A percentile compares a stretch with the other conserved stretches of the same genome.
These are phyloP conservation scores for Nomada fucata DNA, from an alignment of 2,888 invertebrate genomes.

Conservation along the genomic window DNA sequence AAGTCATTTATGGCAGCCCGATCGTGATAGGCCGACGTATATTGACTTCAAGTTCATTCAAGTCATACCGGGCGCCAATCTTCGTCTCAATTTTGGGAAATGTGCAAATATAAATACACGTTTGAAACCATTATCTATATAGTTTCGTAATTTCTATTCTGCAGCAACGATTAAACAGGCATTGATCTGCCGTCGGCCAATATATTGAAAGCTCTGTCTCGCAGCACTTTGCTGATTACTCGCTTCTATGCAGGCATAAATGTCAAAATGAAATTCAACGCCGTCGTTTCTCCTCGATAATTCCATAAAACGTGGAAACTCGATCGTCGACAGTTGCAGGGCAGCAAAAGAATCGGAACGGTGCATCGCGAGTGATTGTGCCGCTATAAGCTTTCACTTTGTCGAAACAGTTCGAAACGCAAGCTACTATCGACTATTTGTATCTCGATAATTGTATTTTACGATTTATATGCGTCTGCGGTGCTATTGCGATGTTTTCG, in stretches of 20 bases:
- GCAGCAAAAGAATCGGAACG: slow-evolving; percentile 20
- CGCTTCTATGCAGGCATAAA: slow-evolving; percentile 56
- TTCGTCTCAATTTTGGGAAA: slow-evolving; percentile 36
- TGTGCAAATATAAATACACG: too few relatives aligned
- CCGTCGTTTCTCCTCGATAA: slow-evolving; percentile 48
- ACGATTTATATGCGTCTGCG: too few relatives aligned
- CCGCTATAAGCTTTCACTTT: slow-evolving; percentile 18
- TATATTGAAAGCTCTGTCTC: slow-evolving; percentile 46
- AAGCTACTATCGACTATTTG: not conserved
- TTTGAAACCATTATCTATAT: slow-evolving; percentile 47
- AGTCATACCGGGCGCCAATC: not conserved
- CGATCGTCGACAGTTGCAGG: slow-evolving; percentile 35
- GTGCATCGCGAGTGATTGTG: slow-evolving; percentile 24
- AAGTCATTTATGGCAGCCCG: not conserved
- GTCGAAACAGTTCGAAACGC: not conserved
- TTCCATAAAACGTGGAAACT: slow-evolving; percentile 44
- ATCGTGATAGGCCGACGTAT: slow-evolving; percentile 16
- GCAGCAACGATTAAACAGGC: slow-evolving; percentile 61
- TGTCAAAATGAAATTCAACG: slow-evolving; percentile 61
- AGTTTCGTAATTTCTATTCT: slow-evolving; percentile 73
- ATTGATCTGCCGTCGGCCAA: slow-evolving; percentile 40
- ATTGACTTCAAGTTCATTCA: slow-evolving; percentile 51
- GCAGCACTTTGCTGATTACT: slow-evolving; percentile 75
- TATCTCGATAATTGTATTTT: not conserved
- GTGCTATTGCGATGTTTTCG: too few relatives aligned